These are phyloP conservation scores for Hemaris fuciformis DNA, from an alignment of 2,888 invertebrate species.

Conservation along the genomic window DNA sequence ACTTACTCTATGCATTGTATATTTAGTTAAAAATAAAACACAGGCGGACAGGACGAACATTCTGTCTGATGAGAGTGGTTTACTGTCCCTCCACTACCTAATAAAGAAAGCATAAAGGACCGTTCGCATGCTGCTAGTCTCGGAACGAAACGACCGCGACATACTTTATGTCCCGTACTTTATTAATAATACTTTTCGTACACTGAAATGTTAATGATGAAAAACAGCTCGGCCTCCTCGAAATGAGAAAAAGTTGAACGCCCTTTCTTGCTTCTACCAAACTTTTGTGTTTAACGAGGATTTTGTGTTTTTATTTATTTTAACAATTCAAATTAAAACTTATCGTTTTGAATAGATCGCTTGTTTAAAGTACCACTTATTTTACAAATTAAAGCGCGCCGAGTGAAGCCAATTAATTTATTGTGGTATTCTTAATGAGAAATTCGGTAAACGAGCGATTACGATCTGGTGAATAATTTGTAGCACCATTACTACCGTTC, in stretches of 20 bases:
- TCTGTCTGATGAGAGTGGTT: slow-evolving; percentile 57
- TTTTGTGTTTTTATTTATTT: neutral
- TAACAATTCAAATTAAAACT: slow-evolving; percentile 4
- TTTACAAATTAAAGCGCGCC: neutral
- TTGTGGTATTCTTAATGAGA: neutral
- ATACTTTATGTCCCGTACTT: slow-evolving; percentile 41
- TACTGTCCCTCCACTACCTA: slow-evolving; percentile 54
- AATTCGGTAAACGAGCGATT: too few species aligned
- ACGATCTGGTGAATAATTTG: too few species aligned
- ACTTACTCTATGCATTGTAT: slow-evolving; percentile 7
- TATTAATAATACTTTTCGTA: slow-evolving; percentile 32
- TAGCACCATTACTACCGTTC: too few species aligned
- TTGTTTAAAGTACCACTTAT: neutral
- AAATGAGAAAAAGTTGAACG: slow-evolving; percentile 9
- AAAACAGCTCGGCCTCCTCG: neutral
- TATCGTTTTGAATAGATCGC: neutral
- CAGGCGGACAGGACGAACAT: slow-evolving; percentile 36
- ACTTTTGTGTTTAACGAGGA: neutral
- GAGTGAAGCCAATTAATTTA: neutral
- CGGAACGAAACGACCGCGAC: slow-evolving; percentile 31
- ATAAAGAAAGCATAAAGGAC: slow-evolving; percentile 64
- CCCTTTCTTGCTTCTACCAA: neutral
- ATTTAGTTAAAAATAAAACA: slow-evolving; percentile 22
- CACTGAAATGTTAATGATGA: slow-evolving; percentile 24
- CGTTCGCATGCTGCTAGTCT: slow-evolving; percentile 34